Conservation (phyloP, 2,888 invertebrate species). For the Caenorhabditis zanzibari region DNA sequence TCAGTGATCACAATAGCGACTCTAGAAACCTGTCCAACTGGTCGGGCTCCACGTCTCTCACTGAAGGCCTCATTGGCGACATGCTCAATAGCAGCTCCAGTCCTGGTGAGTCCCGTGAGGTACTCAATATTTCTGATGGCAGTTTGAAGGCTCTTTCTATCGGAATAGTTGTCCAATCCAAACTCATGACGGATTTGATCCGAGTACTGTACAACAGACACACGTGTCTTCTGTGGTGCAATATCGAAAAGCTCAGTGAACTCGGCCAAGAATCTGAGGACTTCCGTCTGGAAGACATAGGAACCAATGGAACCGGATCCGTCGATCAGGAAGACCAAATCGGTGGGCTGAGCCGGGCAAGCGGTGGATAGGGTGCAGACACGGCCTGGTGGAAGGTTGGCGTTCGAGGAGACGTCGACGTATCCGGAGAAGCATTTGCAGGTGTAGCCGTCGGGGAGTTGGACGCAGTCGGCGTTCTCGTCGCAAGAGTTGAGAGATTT, state of each 20-base stretch:
- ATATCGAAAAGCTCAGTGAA: conserved; percentile 82
- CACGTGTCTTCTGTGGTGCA: conserved; percentile 78
- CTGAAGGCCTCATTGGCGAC: conserved; percentile 78
- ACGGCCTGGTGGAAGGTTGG: conserved; percentile 81
- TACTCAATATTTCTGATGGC: conserved; percentile 77
- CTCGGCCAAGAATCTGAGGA: conserved; percentile 79
- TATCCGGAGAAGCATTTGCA: conserved; percentile 81
- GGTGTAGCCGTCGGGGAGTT: conserved; percentile 74
- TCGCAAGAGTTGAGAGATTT: conserved; percentile 76
- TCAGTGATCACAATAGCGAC: conserved; percentile 84
- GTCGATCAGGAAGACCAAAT: conserved; percentile 82
- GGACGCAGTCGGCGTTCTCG: conserved; percentile 78
- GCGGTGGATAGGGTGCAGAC: conserved; percentile 82
- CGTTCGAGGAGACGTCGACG: conserved; percentile 82
- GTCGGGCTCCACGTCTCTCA: conserved; percentile 78
- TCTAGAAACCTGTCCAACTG: conserved; percentile 77
- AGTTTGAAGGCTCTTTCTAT: conserved; percentile 53
- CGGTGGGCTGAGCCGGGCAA: conserved; percentile 81
- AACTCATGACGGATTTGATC: conserved; percentile 83
- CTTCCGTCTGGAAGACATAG: conserved; percentile 80
- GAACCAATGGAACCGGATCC: conserved; percentile 82
- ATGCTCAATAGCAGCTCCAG: conserved; percentile 82
- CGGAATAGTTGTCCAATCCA: conserved; percentile 74
- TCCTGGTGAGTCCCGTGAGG: conserved; percentile 79
- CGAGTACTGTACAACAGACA: conserved; percentile 80